Evolutionary conservation across 2,888 invertebrate species (phyloP).

Genomic region (Eudasyphora cyanicolor): DNA sequence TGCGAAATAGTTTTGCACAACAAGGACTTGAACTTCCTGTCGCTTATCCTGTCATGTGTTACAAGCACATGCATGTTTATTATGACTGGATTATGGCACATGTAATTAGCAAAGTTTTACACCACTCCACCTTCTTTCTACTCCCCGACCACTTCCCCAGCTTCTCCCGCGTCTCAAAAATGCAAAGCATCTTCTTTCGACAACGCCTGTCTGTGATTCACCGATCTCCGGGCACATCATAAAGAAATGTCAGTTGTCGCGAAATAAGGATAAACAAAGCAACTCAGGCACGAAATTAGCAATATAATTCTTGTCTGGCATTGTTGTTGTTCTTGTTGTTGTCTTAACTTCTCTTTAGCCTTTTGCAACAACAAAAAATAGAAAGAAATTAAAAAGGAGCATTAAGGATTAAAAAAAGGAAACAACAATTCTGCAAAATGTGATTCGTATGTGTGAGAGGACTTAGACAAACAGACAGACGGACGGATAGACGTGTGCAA

Average conservation of each 20-base stretch:
- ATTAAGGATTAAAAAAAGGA: constrained; percentile 24
- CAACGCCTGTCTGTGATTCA: not conserved
- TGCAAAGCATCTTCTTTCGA: not conserved
- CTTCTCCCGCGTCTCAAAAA: too few species aligned
- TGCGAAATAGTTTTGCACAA: constrained; percentile 15
- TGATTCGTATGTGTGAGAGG: constrained; percentile 38
- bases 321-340: not conserved
- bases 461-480: not conserved
- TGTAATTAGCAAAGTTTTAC: constrained; percentile 57
- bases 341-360: not conserved
- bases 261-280: constrained; percentile 60
- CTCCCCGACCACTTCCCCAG: not conserved
- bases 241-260: constrained; percentile 47
- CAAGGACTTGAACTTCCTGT: constrained; percentile 25
- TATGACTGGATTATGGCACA: constrained; percentile 55
- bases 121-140: not conserved
- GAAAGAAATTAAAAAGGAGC: constrained; percentile 44
- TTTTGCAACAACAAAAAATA: not conserved
- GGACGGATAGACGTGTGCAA: constrained; percentile 18
- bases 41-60: constrained; percentile 29
- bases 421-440: constrained; percentile 23
- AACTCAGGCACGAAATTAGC: constrained; percentile 62
- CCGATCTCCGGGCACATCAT: constrained; percentile 45
- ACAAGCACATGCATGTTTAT: constrained; percentile 37
- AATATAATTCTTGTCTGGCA: constrained; percentile 34